Evolutionary conservation across 2,888 invertebrate species (phyloP), one percentile per base, ranked within the genome.

Genomic region (Volucella inanis): DNA sequence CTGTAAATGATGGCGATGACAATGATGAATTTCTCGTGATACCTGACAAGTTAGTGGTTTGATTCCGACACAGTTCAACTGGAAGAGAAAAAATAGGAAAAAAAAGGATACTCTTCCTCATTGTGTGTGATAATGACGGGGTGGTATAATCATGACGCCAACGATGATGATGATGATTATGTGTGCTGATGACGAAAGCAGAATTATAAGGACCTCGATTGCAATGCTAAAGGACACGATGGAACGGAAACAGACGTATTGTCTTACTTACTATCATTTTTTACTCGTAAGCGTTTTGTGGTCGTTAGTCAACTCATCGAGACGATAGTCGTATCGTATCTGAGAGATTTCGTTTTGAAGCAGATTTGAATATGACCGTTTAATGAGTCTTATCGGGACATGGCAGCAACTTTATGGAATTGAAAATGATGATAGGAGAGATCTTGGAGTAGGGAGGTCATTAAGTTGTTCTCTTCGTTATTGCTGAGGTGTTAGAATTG

Each of bases 21-120:
- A 59, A 70, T 77, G 71, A 82, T 65, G 71, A 71, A 82, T 76
- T 61, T 77, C 67, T 43, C 52, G 6, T 41, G 76, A 68, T 61
- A 61, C 76, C 57, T 52, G 76, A 76, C 67, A 67, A 18, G 31
- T 45, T 31, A 54, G 22, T 49, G 49, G 55, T 65, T 64, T 74
- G 47, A 64, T 54, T 62, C 15, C 50, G 39, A 65, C 50, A 52
- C 64, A 67, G 38, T 47, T 70, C 15, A 15, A 2, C 14, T 9
- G 55, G 15, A 45, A 55, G 47, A 18, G 4, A 2, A 49, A 15
- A 3, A 71, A n/a, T 12, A 41, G 14, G 15, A 8, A 41, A 10
- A 64, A 39, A 64, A 64, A 49, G 62, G n/a, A 49, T 57, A 57
- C 50, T 45, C 62, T 65, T 52, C 45, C 18, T 38, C 38, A 22